phyloP scores from a whole-genome alignment of 2,797 vertebrate genomes.

The Macropus fuliginosus region DNA sequence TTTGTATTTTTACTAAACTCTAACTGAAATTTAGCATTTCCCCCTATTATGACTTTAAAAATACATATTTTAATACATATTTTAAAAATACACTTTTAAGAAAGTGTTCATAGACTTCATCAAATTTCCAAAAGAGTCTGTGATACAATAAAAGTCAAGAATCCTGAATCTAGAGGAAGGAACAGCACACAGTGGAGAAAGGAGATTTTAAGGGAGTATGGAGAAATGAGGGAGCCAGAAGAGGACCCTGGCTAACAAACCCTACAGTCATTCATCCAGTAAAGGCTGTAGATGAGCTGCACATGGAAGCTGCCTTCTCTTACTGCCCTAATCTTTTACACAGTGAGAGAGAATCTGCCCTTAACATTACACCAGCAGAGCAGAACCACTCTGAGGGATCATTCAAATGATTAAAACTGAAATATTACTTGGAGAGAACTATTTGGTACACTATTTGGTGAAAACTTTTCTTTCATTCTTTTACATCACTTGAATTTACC shows the following conservation, averaged over 20 bases:
- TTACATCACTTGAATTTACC: no score
- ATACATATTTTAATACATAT: no score
- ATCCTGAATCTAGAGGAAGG: neutral
- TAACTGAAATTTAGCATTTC: neutral
- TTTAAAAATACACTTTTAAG: no score
- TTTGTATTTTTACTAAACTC: neutral
- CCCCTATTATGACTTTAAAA: neutral
- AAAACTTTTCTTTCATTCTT: no score
- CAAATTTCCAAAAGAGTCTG: no score
- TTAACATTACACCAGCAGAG: neutral
- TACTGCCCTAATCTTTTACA: neutral
- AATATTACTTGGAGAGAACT: conserved; percentile 8
- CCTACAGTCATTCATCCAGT: neutral
- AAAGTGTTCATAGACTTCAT: no score
- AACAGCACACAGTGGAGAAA: neutral
- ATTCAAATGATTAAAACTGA: conserved; percentile 4
- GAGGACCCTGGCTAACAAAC: neutral
- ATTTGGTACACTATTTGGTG: conserved; percentile 11
- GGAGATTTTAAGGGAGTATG: neutral
- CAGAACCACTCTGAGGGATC: conserved; percentile 28
- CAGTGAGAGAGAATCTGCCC: conserved; percentile 6
- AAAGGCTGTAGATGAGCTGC: neutral
- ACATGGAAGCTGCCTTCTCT: neutral
- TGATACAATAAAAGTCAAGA: neutral
- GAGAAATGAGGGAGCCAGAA: neutral